phyloP scores from a whole-genome alignment of 2,888 invertebrate genomes.

The Caenorhabditis wallacei region DNA sequence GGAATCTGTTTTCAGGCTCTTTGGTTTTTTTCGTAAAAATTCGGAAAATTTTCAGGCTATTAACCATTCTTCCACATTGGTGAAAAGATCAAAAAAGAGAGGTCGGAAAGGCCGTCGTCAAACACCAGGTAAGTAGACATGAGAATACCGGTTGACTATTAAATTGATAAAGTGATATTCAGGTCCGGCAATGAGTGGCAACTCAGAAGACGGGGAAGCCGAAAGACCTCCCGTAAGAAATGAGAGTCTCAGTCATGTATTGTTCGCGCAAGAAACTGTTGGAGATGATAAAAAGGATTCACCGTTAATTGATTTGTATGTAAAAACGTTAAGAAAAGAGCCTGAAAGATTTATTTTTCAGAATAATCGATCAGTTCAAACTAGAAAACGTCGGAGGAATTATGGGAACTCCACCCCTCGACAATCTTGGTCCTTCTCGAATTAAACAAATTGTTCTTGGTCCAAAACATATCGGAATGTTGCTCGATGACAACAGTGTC shows the following conservation, averaged over 20 bases:
- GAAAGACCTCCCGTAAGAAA: constrained; percentile 20
- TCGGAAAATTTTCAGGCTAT: constrained; percentile 29
- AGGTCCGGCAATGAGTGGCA: constrained; percentile 51
- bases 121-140: constrained; percentile 38
- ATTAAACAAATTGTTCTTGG: constrained; percentile 77
- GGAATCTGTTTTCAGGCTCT: no score
- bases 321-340: neutral
- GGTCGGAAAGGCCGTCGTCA: constrained; percentile 52
- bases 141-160: neutral
- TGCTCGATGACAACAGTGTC: constrained; percentile 68
- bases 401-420: constrained; percentile 11
- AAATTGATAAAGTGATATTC: neutral
- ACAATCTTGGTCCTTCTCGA: constrained; percentile 35
- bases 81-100: constrained; percentile 49
- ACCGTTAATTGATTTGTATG: constrained; percentile 38
- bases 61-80: constrained; percentile 55
- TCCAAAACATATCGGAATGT: constrained; percentile 72
- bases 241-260: constrained; percentile 40
- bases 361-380: constrained; percentile 51
- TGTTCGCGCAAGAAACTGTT: constrained; percentile 58
- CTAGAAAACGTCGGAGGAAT: constrained; percentile 43
- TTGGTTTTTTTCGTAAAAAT: no score
- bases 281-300: constrained; percentile 59
- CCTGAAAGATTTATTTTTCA: constrained; percentile 3
- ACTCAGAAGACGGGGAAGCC: constrained; percentile 34